Evolutionary conservation across 1,140 invertebrate genomes (phyloP).

Genomic region (Helicoverpa zea): DNA sequence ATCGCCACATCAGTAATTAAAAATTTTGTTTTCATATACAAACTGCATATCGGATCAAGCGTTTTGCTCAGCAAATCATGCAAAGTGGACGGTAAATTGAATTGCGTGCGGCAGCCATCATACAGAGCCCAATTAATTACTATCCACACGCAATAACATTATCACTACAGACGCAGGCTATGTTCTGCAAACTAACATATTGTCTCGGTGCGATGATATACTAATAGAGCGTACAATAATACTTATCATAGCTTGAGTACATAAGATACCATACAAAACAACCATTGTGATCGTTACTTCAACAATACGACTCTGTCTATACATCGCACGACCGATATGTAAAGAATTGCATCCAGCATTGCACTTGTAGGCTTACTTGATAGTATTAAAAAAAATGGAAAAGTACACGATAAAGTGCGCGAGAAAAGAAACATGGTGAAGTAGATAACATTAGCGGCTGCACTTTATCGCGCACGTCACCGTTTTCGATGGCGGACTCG

Average conservation of each 20-base stretch:
- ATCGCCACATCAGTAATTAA: too few species aligned
- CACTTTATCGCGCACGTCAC: neutral
- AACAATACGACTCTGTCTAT: neutral
- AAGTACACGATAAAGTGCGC: neutral
- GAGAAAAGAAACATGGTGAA: neutral
- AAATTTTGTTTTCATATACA: too few species aligned
- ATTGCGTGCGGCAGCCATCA: too few species aligned
- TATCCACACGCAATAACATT: neutral
- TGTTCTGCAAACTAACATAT: neutral
- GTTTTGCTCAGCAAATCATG: too few species aligned
- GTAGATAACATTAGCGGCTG: neutral
- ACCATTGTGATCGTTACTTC: neutral
- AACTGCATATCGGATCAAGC: too few species aligned
- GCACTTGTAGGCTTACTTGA: neutral
- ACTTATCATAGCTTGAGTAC: neutral
- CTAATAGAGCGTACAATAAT: neutral
- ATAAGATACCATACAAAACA: constrained; percentile 28
- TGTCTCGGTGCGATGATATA: neutral
- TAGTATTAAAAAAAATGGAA: constrained; percentile 7
- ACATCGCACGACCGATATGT: neutral
- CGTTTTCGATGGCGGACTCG: constrained; percentile 15
- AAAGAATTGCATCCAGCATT: neutral
- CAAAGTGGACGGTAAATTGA: too few species aligned
- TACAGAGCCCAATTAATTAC: too few species aligned
- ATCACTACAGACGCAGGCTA: neutral